Percentiles rank a stretch among this genome's conserved stretches.
Conservation (phyloP, 2,888 invertebrate genomes). For the Ophion ventricosus region DNA sequence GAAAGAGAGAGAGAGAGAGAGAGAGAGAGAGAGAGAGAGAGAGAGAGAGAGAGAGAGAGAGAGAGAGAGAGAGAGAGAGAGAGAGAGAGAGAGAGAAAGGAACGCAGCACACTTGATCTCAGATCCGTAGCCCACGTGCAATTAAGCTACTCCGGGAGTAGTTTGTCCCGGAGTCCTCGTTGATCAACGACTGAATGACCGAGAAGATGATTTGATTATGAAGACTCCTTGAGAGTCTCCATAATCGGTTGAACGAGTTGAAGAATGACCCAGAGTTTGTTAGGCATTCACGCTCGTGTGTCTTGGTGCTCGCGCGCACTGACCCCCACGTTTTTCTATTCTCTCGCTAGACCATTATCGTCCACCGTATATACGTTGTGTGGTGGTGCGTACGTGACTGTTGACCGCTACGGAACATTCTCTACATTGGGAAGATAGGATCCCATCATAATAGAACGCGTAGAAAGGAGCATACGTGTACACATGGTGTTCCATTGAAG, state of each 20-base stretch:
- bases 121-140: conserved; percentile 74
- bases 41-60: conserved; percentile 9
- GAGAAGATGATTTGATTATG: conserved; percentile 78
- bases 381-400: conserved; percentile 35
- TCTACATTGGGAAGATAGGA: conserved; percentile 17
- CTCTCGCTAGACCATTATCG: conserved; percentile 29
- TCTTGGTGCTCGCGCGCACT: conserved; percentile 21
- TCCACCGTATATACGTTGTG: conserved; percentile 14
- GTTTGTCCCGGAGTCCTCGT: conserved; percentile 57
- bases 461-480: conserved; percentile 17
- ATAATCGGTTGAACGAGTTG: not conserved
- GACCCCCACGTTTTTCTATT: conserved; percentile 31
- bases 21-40: conserved; percentile 13
- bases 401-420: conserved; percentile 5
- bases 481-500: not conserved
- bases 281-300: not conserved
- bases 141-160: conserved; percentile 65
- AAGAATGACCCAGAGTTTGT: conserved; percentile 22
- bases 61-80: conserved; percentile 17
- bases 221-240: not conserved
- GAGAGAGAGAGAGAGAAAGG: conserved; percentile 7
- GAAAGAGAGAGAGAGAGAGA: conserved; percentile 13
- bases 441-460: conserved; percentile 5
- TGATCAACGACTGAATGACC: conserved; percentile 74
- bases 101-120: conserved; percentile 41